Evolutionary conservation across 2,888 invertebrate species (phyloP).

Genomic region (Agrochola litura): DNA sequence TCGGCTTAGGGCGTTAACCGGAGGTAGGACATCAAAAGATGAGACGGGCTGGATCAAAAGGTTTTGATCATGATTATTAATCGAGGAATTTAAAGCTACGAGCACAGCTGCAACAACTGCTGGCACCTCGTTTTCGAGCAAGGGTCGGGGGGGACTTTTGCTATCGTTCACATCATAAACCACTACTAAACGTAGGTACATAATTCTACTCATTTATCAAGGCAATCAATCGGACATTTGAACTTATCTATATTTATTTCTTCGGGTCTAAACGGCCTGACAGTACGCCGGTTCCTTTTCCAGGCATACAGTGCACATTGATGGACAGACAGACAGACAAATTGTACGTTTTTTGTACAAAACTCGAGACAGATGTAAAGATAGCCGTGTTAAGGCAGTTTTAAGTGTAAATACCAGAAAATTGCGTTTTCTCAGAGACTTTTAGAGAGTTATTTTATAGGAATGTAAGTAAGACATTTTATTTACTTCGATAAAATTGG

Average conservation of each 20-base stretch:
- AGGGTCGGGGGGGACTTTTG: no score
- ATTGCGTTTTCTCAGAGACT: conserved; percentile 12
- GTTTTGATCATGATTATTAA: no score
- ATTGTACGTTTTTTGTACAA: conserved; percentile 41
- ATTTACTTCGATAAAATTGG: conserved; percentile 6
- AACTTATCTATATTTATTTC: conserved; percentile 47
- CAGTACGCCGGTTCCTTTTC: conserved; percentile 40
- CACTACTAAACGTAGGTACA: not conserved
- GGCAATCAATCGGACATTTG: conserved; percentile 39
- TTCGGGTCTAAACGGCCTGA: not conserved
- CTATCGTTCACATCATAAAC: not conserved
- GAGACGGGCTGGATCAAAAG: no score
- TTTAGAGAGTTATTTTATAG: not conserved
- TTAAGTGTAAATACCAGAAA: conserved; percentile 40
- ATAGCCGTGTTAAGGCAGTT: conserved; percentile 48
- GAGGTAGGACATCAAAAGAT: no score
- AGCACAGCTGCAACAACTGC: no score
- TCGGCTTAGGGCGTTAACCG: no score
- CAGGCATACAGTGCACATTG: conserved; percentile 36
- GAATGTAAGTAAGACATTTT: conserved; percentile 10
- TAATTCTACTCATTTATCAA: conserved; percentile 30
- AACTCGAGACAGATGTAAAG: conserved; percentile 41
- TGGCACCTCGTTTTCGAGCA: no score
- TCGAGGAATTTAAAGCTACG: no score
- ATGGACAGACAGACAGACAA: conserved; percentile 58